Conservation (phyloP, 2,888 invertebrate species). For the Agrotis segetum region DNA sequence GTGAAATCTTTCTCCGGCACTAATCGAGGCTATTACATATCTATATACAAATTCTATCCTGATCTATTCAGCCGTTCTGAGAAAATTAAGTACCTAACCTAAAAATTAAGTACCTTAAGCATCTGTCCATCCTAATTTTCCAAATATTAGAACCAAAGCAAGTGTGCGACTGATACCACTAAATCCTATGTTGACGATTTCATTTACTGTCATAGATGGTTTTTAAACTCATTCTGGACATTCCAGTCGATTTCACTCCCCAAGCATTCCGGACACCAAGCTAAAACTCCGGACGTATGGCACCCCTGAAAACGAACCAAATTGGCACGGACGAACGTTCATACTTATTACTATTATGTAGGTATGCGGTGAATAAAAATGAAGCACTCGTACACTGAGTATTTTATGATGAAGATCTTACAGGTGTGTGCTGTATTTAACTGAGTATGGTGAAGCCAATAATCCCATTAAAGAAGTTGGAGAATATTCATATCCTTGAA, state of each 20-base stretch:
- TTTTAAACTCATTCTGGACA: neutral
- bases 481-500: no score
- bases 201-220: neutral
- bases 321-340: constrained; percentile 45
- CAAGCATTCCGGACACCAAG: neutral
- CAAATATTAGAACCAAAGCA: no score
- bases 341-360: constrained; percentile 27
- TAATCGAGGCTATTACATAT: no score
- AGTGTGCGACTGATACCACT: neutral
- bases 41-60: no score
- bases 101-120: no score
- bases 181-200: neutral
- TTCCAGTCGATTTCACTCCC: no score
- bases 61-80: no score
- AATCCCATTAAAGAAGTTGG: neutral
- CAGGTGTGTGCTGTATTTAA: constrained; percentile 9
- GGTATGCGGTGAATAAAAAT: constrained; percentile 31
- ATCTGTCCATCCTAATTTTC: no score
- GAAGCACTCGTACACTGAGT: neutral
- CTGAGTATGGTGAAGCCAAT: neutral
- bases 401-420: constrained; percentile 14
- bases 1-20: no score
- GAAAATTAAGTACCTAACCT: no score
- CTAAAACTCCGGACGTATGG: neutral
- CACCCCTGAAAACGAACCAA: constrained; percentile 47